Evolutionary conservation across 2,888 invertebrate species (phyloP).

Genomic region (Ditula angustiorana): DNA sequence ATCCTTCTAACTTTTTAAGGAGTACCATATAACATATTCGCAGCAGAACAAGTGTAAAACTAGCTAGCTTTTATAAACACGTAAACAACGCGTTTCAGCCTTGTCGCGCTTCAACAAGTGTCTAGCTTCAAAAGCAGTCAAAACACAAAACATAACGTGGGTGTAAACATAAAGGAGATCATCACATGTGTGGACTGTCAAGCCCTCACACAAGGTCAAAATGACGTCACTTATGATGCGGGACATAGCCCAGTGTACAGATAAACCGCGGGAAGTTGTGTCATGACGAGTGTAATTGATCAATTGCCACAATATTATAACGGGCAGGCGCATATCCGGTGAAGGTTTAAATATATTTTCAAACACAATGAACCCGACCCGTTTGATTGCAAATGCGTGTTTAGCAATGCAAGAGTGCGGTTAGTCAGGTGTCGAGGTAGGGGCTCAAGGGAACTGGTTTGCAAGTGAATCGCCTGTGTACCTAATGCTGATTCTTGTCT

Average conservation of each 20-base stretch:
- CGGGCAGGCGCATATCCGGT: constrained; percentile 57
- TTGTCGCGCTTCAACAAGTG: constrained; percentile 9
- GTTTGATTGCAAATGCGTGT: constrained; percentile 59
- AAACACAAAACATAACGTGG: constrained; percentile 54
- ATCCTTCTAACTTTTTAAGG: not conserved
- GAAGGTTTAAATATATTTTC: constrained; percentile 54
- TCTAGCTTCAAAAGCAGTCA: constrained; percentile 22
- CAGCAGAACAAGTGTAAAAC: not conserved
- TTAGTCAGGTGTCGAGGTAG: constrained; percentile 43
- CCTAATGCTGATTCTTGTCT: not conserved
- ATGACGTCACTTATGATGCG: constrained; percentile 75
- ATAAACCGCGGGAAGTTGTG: constrained; percentile 59
- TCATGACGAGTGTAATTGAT: constrained; percentile 66
- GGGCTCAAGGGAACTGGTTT: constrained; percentile 63
- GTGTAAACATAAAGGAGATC: constrained; percentile 66
- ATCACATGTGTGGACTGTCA: constrained; percentile 59
- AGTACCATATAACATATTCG: not conserved
- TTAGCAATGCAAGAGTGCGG: constrained; percentile 52
- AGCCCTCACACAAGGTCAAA: constrained; percentile 73
- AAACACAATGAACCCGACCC: constrained; percentile 59
- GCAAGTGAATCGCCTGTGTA: constrained; percentile 43
- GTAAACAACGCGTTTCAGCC: not conserved
- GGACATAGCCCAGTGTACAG: constrained; percentile 61
- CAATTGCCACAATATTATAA: constrained; percentile 64
- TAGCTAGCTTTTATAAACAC: not conserved